A percentile compares a stretch with the other conserved stretches of the same genome.
Conservation (phyloP, 2,888 invertebrate species). For the Heliconius erato region DNA sequence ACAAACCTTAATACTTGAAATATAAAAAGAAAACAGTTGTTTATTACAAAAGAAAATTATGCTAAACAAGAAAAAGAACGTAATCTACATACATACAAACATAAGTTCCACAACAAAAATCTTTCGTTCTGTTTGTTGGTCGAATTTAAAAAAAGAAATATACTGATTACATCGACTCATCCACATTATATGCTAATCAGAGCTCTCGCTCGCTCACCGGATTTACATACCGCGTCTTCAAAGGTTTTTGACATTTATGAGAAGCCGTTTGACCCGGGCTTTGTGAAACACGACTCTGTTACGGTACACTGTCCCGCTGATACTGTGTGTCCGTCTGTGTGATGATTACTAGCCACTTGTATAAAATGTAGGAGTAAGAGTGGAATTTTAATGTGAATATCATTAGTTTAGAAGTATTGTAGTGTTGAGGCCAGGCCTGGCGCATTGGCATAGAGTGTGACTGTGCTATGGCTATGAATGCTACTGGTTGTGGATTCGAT, state of each 20-base stretch:
- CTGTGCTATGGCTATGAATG: too few relatives aligned
- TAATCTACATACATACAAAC: not conserved
- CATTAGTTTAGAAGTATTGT: too few relatives aligned
- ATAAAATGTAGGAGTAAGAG: not conserved
- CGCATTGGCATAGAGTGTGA: too few relatives aligned
- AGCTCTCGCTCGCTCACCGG: conserved; percentile 22
- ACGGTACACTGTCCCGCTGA: not conserved
- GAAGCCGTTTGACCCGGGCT: conserved; percentile 18
- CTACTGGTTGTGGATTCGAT: too few relatives aligned
- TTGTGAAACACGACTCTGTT: conserved; percentile 9
- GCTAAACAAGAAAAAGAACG: not conserved
- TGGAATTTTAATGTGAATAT: not conserved
- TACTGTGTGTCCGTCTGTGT: not conserved
- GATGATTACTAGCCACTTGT: not conserved
- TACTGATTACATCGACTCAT: conserved; percentile 32
- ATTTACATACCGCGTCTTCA: conserved; percentile 34
- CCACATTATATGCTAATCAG: conserved; percentile 41
- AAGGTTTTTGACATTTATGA: conserved; percentile 37
- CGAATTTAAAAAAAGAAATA: not conserved
- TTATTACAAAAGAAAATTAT: not conserved
- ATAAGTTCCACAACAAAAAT: not conserved
- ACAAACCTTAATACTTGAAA: not conserved
- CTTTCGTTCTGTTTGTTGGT: not conserved
- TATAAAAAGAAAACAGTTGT: not conserved
- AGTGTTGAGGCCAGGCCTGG: too few relatives aligned